These are phyloP conservation scores for Oscheius sp. DNA, from an alignment of 2,888 invertebrate genomes.

Conservation along the genomic window DNA sequence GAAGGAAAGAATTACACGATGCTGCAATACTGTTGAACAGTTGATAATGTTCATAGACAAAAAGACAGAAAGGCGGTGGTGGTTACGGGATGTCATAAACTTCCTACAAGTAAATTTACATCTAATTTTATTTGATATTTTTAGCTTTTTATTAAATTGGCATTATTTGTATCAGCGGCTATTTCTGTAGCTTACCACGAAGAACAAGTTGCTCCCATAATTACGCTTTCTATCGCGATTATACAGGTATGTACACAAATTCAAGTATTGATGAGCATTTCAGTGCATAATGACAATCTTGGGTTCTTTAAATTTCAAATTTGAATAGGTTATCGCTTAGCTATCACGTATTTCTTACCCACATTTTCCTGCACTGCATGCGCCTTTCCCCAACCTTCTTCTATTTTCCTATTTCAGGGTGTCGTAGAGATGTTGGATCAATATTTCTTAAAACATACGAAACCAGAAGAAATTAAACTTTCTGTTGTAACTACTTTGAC, in stretches of 20 bases:
- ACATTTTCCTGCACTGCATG: slow-evolving; percentile 7
- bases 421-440: slow-evolving; percentile 61
- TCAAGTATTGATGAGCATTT: neutral
- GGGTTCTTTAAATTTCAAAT: slow-evolving; percentile 16
- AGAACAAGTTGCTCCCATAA: slow-evolving; percentile 56
- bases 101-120: slow-evolving; percentile 50
- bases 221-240: slow-evolving; percentile 56
- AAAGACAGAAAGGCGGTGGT: slow-evolving; percentile 62
- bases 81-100: slow-evolving; percentile 61
- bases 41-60: slow-evolving; percentile 60
- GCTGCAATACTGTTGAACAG: slow-evolving; percentile 53
- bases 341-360: neutral
- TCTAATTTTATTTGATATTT: neutral
- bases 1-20: slow-evolving; percentile 55
- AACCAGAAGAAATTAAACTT: slow-evolving; percentile 37
- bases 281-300: slow-evolving; percentile 1
- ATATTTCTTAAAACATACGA: slow-evolving; percentile 48
- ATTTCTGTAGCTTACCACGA: slow-evolving; percentile 61
- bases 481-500: slow-evolving; percentile 25
- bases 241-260: slow-evolving; percentile 44
- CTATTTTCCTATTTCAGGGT: slow-evolving; percentile 47
- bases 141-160: slow-evolving; percentile 55
- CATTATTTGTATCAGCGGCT: slow-evolving; percentile 58
- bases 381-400: too few relatives aligned
- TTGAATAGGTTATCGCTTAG: slow-evolving; percentile 9